Evolutionary conservation across 1,140 invertebrate genomes (phyloP), one percentile per base, ranked within the genome.

Genomic region (Trichonephila clavata): DNA sequence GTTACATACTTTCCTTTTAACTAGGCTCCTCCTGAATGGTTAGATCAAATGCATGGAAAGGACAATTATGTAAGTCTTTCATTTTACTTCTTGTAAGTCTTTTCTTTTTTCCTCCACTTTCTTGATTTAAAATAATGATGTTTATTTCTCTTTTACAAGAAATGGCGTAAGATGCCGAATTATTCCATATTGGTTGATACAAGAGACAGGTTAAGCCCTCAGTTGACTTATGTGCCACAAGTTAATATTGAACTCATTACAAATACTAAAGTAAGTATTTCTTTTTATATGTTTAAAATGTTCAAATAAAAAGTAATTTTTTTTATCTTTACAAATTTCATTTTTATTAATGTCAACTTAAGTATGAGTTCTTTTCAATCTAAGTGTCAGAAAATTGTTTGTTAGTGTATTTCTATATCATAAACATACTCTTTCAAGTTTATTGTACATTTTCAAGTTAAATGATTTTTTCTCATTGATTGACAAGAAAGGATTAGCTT

Each of bases 171-270:
- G 95, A 86, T 96, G 95, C 96, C 96, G 86, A 96, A 96, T 93
- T 96, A 96, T 95, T 94, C 95, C 14, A 95, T 96, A 21, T 91
- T 96, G 43, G 95, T 96, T 8, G 96, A 96, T 94, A 95, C 95
- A 7, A 94, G 95, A 71, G 95, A 96, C 84, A 94, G 95, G 27
- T 59, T 95, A 43, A 92, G 63, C 10, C 95, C 95, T 32, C 96
- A 96, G 84, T 92, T 95, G 27, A 96, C 95, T 16, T 96, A 96
- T 93, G 95, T 96, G 13, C 95, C 95, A 68, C 95, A 96, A 94
- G 95, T 80, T 80, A 94, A 92, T 43, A 77, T 93, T 13, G 84
- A 94, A 68, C 24, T 94, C 24, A 43, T 94, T 21, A 94, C 63
- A 61, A 86, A 92, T 60, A 88, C 61, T 32, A 80, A 60, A 80